These are phyloP conservation scores for Tetranychus truncatus DNA, from an alignment of 2,888 invertebrate genomes.

Conservation along the genomic window DNA sequence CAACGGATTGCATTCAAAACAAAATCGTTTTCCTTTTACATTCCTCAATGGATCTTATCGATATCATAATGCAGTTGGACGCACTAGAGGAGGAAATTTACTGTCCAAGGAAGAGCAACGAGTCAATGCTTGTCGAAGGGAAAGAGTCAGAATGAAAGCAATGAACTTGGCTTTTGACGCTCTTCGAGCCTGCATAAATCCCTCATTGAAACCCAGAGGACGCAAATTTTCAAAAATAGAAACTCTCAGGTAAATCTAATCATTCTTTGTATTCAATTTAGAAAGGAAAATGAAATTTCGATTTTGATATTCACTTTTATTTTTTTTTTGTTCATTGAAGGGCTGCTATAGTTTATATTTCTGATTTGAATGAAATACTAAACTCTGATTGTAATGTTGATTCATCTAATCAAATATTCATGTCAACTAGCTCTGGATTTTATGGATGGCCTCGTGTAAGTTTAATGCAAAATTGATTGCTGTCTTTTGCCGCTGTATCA, in stretches of 20 bases:
- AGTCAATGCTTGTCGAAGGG: slow-evolving; percentile 63
- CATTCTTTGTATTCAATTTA: background rate
- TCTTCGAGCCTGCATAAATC: slow-evolving; percentile 53
- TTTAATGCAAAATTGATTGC: background rate
- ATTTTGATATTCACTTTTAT: background rate
- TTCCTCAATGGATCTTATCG: background rate
- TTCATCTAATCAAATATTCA: background rate
- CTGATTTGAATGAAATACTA: slow-evolving; percentile 5
- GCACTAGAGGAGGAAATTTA: background rate
- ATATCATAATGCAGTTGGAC: background rate
- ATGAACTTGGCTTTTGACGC: slow-evolving; percentile 66
- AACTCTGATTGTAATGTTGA: background rate
- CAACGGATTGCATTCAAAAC: background rate
- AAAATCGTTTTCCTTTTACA: background rate
- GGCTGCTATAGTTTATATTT: slow-evolving; percentile 17
- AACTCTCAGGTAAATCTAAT: slow-evolving; percentile 8
- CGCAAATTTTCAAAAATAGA: slow-evolving; percentile 23
- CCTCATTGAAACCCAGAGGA: slow-evolving; percentile 64
- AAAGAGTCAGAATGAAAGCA: slow-evolving; percentile 62
- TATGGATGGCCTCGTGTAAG: background rate
- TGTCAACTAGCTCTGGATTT: background rate
- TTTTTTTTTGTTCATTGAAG: background rate
- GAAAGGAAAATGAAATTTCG: no score
- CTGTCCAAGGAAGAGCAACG: slow-evolving; percentile 26
- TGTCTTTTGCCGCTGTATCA: background rate